phyloP scores from a whole-genome alignment of 2,797 vertebrate species.

The Lepus oiostolus region DNA sequence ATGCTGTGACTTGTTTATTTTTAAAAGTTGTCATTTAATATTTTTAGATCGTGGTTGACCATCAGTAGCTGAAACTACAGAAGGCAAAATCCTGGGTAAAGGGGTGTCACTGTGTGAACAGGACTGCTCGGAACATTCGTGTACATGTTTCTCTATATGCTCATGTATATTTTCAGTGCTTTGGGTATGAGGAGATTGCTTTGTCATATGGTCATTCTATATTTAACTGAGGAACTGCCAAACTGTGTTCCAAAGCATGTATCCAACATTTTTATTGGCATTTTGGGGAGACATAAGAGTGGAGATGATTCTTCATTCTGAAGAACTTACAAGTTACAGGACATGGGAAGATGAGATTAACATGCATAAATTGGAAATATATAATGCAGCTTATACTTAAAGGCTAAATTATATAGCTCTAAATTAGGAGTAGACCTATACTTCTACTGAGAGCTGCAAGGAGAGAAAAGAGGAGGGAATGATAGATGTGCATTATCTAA shows the following conservation, averaged over 20 bases:
- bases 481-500: background rate
- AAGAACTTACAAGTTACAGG: background rate
- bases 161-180: slow-evolving; percentile 28
- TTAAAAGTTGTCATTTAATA: background rate
- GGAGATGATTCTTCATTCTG: background rate
- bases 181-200: slow-evolving; percentile 6
- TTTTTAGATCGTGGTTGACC: background rate
- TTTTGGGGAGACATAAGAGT: slow-evolving; percentile 51
- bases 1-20: background rate
- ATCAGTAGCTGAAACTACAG: background rate
- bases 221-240: slow-evolving; percentile 26
- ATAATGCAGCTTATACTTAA: slow-evolving; percentile 28
- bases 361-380: background rate
- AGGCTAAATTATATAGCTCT: background rate
- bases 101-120: background rate
- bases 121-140: background rate
- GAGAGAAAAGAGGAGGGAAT: background rate
- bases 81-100: background rate
- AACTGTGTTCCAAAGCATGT: slow-evolving; percentile 3
- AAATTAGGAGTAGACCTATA: background rate
- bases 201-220: background rate
- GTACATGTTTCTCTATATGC: background rate
- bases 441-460: slow-evolving; percentile 9
- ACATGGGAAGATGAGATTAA: slow-evolving; percentile 34
- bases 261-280: background rate